These are phyloP conservation scores for Hydropsyche betteni DNA, from an alignment of 2,888 invertebrate species.

Conservation along the genomic window DNA sequence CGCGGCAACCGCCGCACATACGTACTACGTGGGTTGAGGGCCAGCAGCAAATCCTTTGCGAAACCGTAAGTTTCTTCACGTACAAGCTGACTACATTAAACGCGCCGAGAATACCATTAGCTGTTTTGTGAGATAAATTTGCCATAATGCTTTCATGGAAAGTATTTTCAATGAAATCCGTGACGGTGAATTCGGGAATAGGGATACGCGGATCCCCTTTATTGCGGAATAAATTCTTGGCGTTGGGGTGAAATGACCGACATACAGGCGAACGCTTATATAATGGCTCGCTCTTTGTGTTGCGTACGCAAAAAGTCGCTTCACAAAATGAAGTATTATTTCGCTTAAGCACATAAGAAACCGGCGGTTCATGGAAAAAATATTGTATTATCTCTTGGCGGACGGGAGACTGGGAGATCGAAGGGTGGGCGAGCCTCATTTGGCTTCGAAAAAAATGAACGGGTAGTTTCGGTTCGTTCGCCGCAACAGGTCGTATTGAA, in stretches of 20 bases:
- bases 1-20: slow-evolving; percentile 44
- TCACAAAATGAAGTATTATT: slow-evolving; percentile 23
- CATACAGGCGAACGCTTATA: background rate
- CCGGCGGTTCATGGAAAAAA: slow-evolving; percentile 25
- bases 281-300: background rate
- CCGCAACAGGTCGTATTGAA: slow-evolving; percentile 37
- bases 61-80: slow-evolving; percentile 50
- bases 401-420: background rate
- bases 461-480: slow-evolving; percentile 31
- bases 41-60: slow-evolving; percentile 48
- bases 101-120: slow-evolving; percentile 50
- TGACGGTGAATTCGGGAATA: slow-evolving; percentile 42
- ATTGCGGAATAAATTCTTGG: slow-evolving; percentile 29
- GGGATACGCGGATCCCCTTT: slow-evolving; percentile 22
- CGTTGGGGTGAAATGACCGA: slow-evolving; percentile 24
- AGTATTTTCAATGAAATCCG: slow-evolving; percentile 50
- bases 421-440: slow-evolving; percentile 15
- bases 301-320: slow-evolving; percentile 3
- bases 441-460: slow-evolving; percentile 26
- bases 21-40: slow-evolving; percentile 36
- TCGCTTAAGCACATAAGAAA: slow-evolving; percentile 32
- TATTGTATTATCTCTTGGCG: slow-evolving; percentile 7
- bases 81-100: slow-evolving; percentile 51
- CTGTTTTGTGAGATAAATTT: slow-evolving; percentile 51
- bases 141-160: slow-evolving; percentile 51